These are phyloP conservation scores for Alces alces DNA, from an alignment of 2,113 vertebrate genomes.

Conservation along the genomic window DNA sequence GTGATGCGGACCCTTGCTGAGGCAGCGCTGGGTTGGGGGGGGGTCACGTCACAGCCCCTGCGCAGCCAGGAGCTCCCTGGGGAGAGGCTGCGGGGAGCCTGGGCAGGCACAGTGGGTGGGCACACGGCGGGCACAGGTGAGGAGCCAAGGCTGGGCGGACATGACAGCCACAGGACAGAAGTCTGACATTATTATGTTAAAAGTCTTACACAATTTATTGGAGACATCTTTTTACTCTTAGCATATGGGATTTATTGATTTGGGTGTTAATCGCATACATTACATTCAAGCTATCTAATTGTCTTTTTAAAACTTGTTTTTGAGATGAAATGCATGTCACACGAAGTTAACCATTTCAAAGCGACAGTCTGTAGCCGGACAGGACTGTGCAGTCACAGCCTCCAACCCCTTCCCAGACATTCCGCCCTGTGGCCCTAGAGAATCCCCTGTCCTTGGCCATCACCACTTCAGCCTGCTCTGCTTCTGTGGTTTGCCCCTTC, in stretches of 20 bases:
- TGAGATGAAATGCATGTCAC: too few species aligned
- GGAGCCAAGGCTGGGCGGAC: fast-evolving
- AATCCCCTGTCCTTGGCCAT: background rate
- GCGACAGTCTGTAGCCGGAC: fast-evolving
- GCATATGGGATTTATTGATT: background rate
- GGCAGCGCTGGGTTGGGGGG: fast-evolving
- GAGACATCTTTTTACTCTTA: background rate
- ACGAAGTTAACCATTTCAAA: fast-evolving
- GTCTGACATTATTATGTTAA: fast-evolving
- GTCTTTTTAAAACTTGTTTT: background rate
- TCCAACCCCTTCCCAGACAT: fast-evolving
- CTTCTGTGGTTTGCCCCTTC: background rate
- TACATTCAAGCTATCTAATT: background rate
- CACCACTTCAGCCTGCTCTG: fast-evolving
- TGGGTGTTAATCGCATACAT: background rate
- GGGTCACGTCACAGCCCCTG: background rate
- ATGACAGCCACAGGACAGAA: fast-evolving
- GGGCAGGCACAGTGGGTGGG: background rate
- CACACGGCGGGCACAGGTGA: background rate
- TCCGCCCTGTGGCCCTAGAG: fast-evolving
- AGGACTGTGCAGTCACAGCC: fast-evolving
- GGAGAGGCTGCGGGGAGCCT: background rate
- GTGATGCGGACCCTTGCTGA: background rate
- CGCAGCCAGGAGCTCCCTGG: background rate
- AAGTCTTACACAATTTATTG: background rate